Evolutionary conservation across 2,113 vertebrate genomes (phyloP), one percentile per base, ranked within the genome.

Genomic region (Brachyhypopomus gauderio): DNA sequence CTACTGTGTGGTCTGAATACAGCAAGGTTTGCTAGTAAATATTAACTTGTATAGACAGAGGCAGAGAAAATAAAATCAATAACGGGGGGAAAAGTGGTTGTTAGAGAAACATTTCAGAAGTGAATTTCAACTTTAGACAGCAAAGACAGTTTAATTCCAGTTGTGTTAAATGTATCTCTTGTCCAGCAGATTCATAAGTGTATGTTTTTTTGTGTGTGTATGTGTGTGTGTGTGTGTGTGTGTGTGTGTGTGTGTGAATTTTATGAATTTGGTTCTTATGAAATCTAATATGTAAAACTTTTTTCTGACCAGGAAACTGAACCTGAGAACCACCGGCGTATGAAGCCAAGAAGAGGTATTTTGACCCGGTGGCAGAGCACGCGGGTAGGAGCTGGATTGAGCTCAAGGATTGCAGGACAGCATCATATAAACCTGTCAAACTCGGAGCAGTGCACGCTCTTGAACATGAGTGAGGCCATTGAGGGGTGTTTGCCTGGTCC

Each of bases 391-490:
- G 27, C 63, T 27, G 56, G 27, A 58, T 38, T 72, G 77, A 81
- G 72, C 72, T 12, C 73, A 72, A 56, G 63, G 83, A 85, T 74
- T 71, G 82, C 83, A 30, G 38, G 79, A 75, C 81, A 75, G 72
- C 82, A 55, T 85, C 87, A 74, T 81, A 90, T 75, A 83, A 79
- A 79, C 56, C 72, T 80, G 75, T 75, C 81, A 82, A 87, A 60
- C n/a, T 86, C 82, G 64, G 75, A 55, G 80, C 84, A 79, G 8
- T 20, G 76, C 62, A 48, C 48, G 77, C 48, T 67, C 89, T 86
- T 88, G 52, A 89, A 88, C 90, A 94, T 93, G 93, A 90, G 89
- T 91, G 85, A 87, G 83, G 86, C 86, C 75, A 85, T 87, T 74
- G 87, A 89, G 79, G 83, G 66, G 34, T 81, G 78, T 88, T 88